Conservation (phyloP, 2,113 vertebrate genomes). For the Solenodon paradoxus region DNA sequence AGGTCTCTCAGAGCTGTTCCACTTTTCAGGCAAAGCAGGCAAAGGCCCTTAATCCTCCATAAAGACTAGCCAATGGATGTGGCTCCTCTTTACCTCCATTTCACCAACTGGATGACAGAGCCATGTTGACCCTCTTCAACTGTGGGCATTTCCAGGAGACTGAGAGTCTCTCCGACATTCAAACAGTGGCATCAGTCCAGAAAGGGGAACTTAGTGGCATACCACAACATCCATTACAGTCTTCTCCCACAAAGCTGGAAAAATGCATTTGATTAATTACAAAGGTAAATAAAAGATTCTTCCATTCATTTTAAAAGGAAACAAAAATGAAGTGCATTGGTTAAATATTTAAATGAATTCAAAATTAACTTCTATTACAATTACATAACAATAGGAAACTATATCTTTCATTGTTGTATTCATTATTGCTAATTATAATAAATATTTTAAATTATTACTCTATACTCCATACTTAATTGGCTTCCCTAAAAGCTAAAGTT, state of each 20-base stretch:
- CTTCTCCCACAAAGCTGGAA: neutral
- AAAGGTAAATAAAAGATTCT: neutral
- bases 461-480: neutral
- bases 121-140: neutral
- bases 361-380: constrained; percentile 19
- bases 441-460: constrained; percentile 63
- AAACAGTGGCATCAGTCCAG: neutral
- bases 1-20: neutral
- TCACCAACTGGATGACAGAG: neutral
- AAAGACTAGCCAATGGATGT: neutral
- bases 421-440: constrained; percentile 5
- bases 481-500: constrained; percentile 50
- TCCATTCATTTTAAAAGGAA: neutral
- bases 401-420: neutral
- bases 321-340: neutral
- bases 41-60: neutral
- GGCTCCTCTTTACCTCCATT: too few species aligned
- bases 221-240: too few species aligned
- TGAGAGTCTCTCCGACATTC: neutral
- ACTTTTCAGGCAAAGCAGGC: accelerated
- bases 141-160: neutral
- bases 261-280: neutral
- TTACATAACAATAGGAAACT: constrained; percentile 30
- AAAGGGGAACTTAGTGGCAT: neutral
- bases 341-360: neutral